Base-by-base conservation (phyloP, 2,888 invertebrate species). In the Thysanoteuthis rhombus region DNA sequence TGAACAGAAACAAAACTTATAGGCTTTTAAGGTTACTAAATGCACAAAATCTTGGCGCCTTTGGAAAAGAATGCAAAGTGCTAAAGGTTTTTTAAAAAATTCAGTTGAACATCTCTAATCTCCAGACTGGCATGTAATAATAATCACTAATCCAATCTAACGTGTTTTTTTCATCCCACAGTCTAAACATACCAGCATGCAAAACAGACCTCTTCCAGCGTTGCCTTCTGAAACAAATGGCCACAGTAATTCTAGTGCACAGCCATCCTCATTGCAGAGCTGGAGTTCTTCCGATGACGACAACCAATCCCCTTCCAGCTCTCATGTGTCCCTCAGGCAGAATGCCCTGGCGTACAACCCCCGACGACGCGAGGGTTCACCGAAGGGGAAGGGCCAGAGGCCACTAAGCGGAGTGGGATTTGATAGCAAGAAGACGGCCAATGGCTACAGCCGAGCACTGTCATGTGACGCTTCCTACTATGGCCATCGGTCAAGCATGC, bases 191-290 rank as follows among this genome's bases (percentile, higher is more conserved):
- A 94, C 93, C 89, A 95, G 95, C 93, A 96, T 96, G 96, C 95
- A 95, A 93, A 96, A 96, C 94, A 95, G 96, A 92, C 96, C 96
- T 1, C 94, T 96, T 90, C 96, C 96, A 39, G 95, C 95, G 58
- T 95, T 95, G 58, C 96, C 96, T 19, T 93, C 94, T 25, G 93
- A 58, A 91, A 93, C 47, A 52, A 93, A 93, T 93, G 93, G 93
- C 36, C 52, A 52, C 58, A 47, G 39, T 47, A 58, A 58, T 22
- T 38, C 52, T 47, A 93, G 58, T 39, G 52, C 39, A 52, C 93
- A 93, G 39, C 92, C 93, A 42, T 58, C 93, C 22, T 92, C 92
- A 22, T 36, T 93, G 40, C 93, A 93, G 92, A 93, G 92, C 42
- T 92, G 58, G 39, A 92, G 92, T 36, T 93, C 93, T 32, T 47